A percentile compares a stretch with the other conserved stretches of the same genome.
Evolutionary conservation across 2,888 invertebrate genomes (phyloP).

Genomic region (Bombyx huttoni): DNA sequence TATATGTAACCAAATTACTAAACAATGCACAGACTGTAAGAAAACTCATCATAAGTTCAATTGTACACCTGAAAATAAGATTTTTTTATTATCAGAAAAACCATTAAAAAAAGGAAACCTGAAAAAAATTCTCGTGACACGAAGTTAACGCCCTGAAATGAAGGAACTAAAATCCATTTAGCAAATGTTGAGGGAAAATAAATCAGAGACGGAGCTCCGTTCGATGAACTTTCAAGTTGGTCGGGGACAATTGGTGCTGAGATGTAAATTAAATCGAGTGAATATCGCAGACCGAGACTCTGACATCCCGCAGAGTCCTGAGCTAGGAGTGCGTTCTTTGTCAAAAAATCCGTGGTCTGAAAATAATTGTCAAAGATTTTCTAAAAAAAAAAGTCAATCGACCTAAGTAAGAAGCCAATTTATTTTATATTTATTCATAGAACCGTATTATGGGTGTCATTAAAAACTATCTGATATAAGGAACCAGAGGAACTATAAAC

Average conservation of each 20-base stretch:
- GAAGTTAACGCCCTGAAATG: constrained; percentile 32
- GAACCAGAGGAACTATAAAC: no score
- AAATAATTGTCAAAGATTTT: background rate
- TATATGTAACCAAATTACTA: no score
- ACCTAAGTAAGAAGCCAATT: no score
- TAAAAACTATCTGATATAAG: no score
- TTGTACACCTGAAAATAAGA: no score
- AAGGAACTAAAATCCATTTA: constrained; percentile 54
- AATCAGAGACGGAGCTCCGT: constrained; percentile 51
- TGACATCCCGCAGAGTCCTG: constrained; percentile 16
- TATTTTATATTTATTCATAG: no score
- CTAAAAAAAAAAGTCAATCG: background rate
- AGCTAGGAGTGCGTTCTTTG: constrained; percentile 3
- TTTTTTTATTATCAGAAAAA: background rate
- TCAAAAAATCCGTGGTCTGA: background rate
- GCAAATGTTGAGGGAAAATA: constrained; percentile 53
- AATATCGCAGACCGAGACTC: constrained; percentile 19
- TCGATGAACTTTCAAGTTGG: constrained; percentile 52
- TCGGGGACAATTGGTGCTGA: constrained; percentile 48
- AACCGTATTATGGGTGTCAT: no score
- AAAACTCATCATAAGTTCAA: no score
- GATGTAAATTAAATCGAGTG: constrained; percentile 69
- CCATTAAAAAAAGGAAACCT: background rate
- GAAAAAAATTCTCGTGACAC: constrained; percentile 1
- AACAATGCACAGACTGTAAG: no score